Percentiles rank a stretch among this genome's conserved stretches.
phyloP scores from a whole-genome alignment of 2,113 vertebrate species.

The Pagrus major region DNA sequence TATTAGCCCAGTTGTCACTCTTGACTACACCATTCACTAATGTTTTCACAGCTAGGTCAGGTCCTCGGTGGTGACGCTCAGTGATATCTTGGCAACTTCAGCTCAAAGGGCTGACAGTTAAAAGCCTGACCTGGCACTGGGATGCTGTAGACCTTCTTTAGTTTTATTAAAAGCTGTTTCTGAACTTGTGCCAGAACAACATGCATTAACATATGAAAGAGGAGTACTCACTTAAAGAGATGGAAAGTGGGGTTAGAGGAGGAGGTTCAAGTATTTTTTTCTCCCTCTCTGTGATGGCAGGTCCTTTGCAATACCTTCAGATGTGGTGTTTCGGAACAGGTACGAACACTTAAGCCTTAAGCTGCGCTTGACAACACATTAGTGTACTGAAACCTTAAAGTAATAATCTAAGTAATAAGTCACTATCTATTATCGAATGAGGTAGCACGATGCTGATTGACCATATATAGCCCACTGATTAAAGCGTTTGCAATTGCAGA shows the following conservation, averaged over 20 bases:
- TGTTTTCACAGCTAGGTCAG: slow-evolving; percentile 48
- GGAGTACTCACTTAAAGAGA: slow-evolving; percentile 41
- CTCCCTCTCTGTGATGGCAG: not conserved
- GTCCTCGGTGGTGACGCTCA: not conserved
- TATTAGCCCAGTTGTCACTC: slow-evolving; percentile 41
- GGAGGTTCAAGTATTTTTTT: not conserved
- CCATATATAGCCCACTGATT: no score
- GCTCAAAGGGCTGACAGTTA: slow-evolving; percentile 14
- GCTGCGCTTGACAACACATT: no score
- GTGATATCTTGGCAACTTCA: slow-evolving; percentile 22
- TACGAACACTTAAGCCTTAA: not conserved
- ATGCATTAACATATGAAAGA: slow-evolving; percentile 63
- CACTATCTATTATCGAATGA: no score
- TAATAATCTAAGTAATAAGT: no score
- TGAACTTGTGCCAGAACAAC: slow-evolving; percentile 56
- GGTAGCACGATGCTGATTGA: no score
- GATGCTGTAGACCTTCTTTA: slow-evolving; percentile 35
- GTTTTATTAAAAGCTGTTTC: slow-evolving; percentile 28
- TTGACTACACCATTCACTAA: slow-evolving; percentile 29
- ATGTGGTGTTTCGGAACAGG: not conserved
- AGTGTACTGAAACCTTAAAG: no score
- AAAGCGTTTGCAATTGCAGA: no score
- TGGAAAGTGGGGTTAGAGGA: not conserved
- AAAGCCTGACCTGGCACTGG: slow-evolving; percentile 33
- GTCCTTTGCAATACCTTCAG: not conserved